Percentiles rank a stretch among this genome's conserved stretches.
These are phyloP conservation scores for Antheraea mylitta DNA, from an alignment of 1,140 invertebrate genomes.

Conservation along the genomic window DNA sequence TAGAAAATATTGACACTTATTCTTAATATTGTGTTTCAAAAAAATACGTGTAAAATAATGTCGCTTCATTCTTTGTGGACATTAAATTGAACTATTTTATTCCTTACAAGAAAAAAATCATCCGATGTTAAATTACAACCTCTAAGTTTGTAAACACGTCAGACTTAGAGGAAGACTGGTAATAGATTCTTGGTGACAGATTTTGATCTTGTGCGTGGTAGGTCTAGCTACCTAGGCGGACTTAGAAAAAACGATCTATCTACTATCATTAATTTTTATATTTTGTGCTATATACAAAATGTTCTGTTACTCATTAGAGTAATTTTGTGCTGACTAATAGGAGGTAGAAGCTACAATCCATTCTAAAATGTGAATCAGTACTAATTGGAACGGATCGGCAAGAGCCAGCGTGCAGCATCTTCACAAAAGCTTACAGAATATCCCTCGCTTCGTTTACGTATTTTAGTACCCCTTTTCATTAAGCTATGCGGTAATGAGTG, in stretches of 20 bases:
- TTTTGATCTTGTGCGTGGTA: no score
- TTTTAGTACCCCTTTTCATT: constrained; percentile 45
- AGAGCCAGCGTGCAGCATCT: background rate
- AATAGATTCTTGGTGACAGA: no score
- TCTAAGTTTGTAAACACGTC: no score
- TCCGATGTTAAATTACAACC: no score
- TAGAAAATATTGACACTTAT: no score
- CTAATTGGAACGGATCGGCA: constrained; percentile 3
- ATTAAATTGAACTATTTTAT: no score
- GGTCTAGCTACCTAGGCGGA: no score
- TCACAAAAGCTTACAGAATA: constrained; percentile 2
- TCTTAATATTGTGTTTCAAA: no score
- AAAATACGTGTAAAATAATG: no score
- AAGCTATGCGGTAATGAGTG: constrained; percentile 40
- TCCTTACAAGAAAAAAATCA: no score
- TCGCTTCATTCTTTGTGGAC: no score
- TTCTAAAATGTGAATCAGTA: background rate
- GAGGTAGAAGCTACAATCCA: background rate
- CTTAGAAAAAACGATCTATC: background rate
- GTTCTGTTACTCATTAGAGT: background rate
- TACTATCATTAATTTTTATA: background rate
- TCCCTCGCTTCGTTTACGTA: constrained; percentile 17
- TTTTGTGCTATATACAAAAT: background rate
- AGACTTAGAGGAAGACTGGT: no score
- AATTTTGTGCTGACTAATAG: background rate